A percentile compares a stretch with the other conserved stretches of the same genome.
Conservation (phyloP, 2,888 invertebrate genomes). For the Xestia ashworthii region DNA sequence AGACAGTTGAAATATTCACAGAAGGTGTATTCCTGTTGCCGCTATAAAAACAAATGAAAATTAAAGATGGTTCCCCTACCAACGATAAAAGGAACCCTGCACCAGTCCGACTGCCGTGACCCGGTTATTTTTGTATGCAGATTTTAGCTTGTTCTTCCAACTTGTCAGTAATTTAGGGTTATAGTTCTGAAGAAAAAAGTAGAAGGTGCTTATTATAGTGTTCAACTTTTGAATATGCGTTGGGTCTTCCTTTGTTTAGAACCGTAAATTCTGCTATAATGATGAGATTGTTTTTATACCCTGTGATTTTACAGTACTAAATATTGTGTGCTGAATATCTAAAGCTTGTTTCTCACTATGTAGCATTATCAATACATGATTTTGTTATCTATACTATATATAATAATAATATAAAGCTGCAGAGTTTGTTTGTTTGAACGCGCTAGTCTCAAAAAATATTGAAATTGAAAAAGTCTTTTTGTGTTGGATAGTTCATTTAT, state of each 20-base stretch:
- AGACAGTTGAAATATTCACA: too few relatives aligned
- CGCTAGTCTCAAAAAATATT: too few relatives aligned
- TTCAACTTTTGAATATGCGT: background rate
- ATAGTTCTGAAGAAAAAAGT: background rate
- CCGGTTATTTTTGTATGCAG: constrained; percentile 6
- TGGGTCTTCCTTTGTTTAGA: background rate
- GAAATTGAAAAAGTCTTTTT: too few relatives aligned
- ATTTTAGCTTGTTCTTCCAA: constrained; percentile 3
- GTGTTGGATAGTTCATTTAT: too few relatives aligned
- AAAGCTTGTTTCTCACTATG: background rate
- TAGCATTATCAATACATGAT: background rate
- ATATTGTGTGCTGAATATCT: background rate
- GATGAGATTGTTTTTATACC: background rate
- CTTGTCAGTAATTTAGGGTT: constrained; percentile 21
- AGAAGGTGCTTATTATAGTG: constrained; percentile 14
- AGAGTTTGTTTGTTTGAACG: too few relatives aligned
- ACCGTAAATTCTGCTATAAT: constrained; percentile 23
- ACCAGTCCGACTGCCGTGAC: too few relatives aligned
- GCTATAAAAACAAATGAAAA: too few relatives aligned
- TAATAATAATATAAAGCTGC: too few relatives aligned
- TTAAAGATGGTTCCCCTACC: too few relatives aligned
- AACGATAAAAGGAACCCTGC: too few relatives aligned
- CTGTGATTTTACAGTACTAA: background rate
- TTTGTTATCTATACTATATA: too few relatives aligned
- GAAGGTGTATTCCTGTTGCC: too few relatives aligned